phyloP scores from a whole-genome alignment of 2,888 invertebrate species.

The Xestia rhomboidea region DNA sequence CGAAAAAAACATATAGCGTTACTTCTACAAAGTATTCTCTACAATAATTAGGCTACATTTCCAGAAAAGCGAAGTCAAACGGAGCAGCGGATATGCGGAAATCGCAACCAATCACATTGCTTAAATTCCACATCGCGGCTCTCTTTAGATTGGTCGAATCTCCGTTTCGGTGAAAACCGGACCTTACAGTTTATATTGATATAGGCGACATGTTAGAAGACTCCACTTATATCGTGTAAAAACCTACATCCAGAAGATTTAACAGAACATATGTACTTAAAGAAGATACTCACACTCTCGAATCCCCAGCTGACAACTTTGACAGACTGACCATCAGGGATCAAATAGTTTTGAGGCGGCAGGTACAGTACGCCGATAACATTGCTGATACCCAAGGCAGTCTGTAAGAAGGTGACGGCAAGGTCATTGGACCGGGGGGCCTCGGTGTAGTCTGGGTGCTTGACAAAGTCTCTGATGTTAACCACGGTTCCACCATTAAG shows the following conservation, averaged over 20 bases:
- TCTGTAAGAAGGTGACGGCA: constrained; percentile 67
- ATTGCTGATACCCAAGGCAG: constrained; percentile 68
- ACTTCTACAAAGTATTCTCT: neutral
- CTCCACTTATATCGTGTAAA: neutral
- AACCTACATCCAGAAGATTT: neutral
- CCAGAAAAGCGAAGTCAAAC: neutral
- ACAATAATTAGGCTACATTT: neutral
- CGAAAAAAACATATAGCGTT: neutral
- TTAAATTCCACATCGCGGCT: neutral
- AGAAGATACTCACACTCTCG: constrained; percentile 73
- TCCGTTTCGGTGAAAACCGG: neutral
- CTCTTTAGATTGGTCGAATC: neutral
- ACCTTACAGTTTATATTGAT: neutral
- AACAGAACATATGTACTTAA: neutral
- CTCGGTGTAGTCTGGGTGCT: constrained; percentile 73
- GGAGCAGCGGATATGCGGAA: neutral
- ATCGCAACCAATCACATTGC: neutral
- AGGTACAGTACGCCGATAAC: constrained; percentile 72
- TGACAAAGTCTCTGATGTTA: constrained; percentile 61
- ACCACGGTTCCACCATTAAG: constrained; percentile 73
- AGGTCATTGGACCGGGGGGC: constrained; percentile 73
- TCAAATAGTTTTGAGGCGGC: constrained; percentile 70
- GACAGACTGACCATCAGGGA: constrained; percentile 71
- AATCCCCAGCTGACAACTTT: constrained; percentile 82
- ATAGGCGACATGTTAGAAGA: neutral